phyloP scores from a whole-genome alignment of 1,140 invertebrate species.

The Cephus cinctus region DNA sequence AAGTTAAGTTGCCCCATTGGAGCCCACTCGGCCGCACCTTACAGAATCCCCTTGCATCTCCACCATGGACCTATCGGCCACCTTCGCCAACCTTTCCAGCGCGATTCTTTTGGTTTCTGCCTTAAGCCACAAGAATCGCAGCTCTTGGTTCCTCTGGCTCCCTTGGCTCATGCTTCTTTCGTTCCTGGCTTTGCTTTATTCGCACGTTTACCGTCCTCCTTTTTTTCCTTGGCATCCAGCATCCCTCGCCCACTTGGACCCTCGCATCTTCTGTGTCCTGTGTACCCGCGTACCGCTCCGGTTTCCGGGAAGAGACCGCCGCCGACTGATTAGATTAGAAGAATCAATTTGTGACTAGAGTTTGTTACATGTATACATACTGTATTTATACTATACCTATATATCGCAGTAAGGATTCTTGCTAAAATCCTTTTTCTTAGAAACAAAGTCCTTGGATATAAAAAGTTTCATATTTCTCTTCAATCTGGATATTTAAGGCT shows the following conservation, averaged over 20 bases:
- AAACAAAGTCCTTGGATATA: too few relatives aligned
- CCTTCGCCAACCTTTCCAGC: background rate
- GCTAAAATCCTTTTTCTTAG: too few relatives aligned
- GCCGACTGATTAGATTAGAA: constrained; percentile 46
- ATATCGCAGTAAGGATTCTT: too few relatives aligned
- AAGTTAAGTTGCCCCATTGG: constrained; percentile 22
- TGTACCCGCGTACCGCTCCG: constrained; percentile 24
- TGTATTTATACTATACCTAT: too few relatives aligned
- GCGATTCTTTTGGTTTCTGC: background rate
- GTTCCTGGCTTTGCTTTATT: background rate
- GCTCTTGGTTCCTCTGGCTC: too few relatives aligned
- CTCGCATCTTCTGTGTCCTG: constrained; percentile 15
- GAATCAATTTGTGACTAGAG: constrained; percentile 37
- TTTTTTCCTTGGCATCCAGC: too few relatives aligned
- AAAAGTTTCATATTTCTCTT: too few relatives aligned
- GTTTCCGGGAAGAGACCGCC: constrained; percentile 47
- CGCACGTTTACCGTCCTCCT: background rate
- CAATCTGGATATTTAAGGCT: too few relatives aligned
- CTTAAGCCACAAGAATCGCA: too few relatives aligned
- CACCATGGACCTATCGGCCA: background rate
- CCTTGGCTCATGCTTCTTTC: background rate
- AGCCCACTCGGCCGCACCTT: background rate
- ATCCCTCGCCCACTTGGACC: constrained; percentile 26
- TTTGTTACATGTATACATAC: too few relatives aligned
- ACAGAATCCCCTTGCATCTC: background rate